Evolutionary conservation across 2,797 vertebrate genomes (phyloP), one percentile per base, ranked within the genome.

Genomic region (Sebastes nivosus): DNA sequence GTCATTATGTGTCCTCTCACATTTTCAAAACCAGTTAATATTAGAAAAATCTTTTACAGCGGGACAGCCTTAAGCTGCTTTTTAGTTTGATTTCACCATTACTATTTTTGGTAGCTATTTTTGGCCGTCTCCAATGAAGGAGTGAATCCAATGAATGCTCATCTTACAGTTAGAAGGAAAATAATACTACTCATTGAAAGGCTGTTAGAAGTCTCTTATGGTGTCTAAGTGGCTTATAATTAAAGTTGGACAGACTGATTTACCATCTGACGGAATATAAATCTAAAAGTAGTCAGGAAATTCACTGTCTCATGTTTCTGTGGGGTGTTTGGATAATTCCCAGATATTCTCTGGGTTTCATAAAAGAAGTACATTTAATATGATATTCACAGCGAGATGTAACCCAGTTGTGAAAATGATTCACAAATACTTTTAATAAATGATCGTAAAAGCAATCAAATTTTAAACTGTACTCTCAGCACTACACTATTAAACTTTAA

Each of bases 281-380:
- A 25, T 24, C 9, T 60, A 20, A 81, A 70, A 80, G 4, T 5
- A 27, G 42, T 52, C 22, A 32, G 34, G 16, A 72, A 52, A 20
- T 11, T 25, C 12, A 42, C 13, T 14, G 59, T 57, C 10, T 61
- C 7, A 3, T 36, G 46, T 67, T 54, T 77, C 22, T 38, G 18
- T 60, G 54, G 57, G 22, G 38, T 2, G 11, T 25, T 58, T 50
- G 29, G 52, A 80, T 34, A 16, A 60, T 32, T 34, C 32, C 25
- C 55, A 75, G 67, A 67, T 63, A 58, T 67, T 50, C 29, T 75
- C 67, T 64, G 34, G 34, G n/a, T 58, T 72, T 50, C n/a, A 54
- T 58, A 22, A 65, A 18, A 20, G 27, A 7, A 42, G 54, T 67
- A 50, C 27, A 1, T 54, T 58, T 55, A 24, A 72, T 30, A 10